Conservation (phyloP, 1,140 invertebrate species). For the Anastatus disparis region DNA sequence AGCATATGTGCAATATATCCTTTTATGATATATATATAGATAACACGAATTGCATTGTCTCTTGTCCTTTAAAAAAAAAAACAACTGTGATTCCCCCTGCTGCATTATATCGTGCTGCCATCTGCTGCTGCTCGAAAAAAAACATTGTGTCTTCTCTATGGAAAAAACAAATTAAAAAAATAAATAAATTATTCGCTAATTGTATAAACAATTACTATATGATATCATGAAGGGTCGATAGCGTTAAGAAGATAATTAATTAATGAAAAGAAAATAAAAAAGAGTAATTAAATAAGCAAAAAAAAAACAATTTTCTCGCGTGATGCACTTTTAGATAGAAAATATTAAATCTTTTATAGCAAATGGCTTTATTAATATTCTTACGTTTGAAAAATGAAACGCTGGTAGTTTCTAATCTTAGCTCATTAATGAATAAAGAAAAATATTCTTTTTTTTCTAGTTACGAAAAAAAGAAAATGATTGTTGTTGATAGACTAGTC, state of each 20-base stretch:
- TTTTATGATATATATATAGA: too few species aligned
- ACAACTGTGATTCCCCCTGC: constrained; percentile 22
- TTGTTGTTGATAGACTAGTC: too few species aligned
- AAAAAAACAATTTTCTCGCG: background rate
- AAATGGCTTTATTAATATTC: background rate
- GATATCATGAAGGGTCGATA: too few species aligned
- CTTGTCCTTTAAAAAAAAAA: constrained; percentile 9
- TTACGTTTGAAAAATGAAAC: background rate
- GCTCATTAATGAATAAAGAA: too few species aligned
- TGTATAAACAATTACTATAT: too few species aligned
- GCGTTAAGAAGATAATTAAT: too few species aligned
- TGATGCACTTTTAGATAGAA: background rate
- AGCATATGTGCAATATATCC: too few species aligned
- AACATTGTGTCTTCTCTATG: background rate
- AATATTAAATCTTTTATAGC: background rate
- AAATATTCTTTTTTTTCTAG: too few species aligned
- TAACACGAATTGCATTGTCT: background rate
- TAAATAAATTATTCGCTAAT: too few species aligned
- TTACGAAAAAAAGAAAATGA: too few species aligned
- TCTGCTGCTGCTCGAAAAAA: background rate
- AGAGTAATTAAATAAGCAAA: too few species aligned
- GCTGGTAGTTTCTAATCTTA: background rate
- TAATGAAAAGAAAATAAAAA: too few species aligned
- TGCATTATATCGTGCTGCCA: constrained; percentile 15
- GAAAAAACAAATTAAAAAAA: background rate